Conservation (phyloP, 2,888 invertebrate genomes). For the Homarus gammarus region DNA sequence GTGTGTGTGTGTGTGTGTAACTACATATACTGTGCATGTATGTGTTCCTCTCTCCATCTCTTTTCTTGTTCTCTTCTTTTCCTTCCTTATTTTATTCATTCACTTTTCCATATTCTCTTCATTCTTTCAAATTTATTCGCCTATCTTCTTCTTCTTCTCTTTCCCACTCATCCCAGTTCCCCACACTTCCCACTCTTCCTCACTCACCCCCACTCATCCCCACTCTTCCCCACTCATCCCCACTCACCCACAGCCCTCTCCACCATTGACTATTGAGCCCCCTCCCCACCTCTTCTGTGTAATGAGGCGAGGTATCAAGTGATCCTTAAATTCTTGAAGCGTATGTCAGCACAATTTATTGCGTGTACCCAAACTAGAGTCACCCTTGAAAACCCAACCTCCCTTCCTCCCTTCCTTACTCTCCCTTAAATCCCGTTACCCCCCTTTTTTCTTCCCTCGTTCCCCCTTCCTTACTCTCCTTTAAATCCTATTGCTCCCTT, state of each 20-base stretch:
- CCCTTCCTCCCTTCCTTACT: no score
- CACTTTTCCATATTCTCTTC: not conserved
- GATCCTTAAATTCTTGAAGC: slow-evolving; percentile 27
- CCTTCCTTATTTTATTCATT: not conserved
- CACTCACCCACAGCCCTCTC: not conserved
- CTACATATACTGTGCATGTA: not conserved
- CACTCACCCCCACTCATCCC: not conserved
- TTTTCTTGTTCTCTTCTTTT: not conserved
- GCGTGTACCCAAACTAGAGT: not conserved
- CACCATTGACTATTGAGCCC: not conserved
- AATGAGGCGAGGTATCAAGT: slow-evolving; percentile 33
- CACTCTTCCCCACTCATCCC: not conserved
- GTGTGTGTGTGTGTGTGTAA: not conserved
- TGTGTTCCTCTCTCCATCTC: not conserved
- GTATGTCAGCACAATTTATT: slow-evolving; percentile 8
- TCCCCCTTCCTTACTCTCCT: no score
- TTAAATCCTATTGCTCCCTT: not conserved
- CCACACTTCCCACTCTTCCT: not conserved
- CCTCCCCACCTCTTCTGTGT: not conserved
- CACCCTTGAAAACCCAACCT: no score
- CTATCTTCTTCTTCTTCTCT: no score
- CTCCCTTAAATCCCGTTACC: no score
- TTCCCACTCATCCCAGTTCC: not conserved
- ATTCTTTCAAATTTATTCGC: no score
- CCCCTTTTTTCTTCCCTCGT: no score